Evolutionary conservation across 35 echinoderm and acorn worm species (phyloP).

Genomic region (Amphiura filiformis): DNA sequence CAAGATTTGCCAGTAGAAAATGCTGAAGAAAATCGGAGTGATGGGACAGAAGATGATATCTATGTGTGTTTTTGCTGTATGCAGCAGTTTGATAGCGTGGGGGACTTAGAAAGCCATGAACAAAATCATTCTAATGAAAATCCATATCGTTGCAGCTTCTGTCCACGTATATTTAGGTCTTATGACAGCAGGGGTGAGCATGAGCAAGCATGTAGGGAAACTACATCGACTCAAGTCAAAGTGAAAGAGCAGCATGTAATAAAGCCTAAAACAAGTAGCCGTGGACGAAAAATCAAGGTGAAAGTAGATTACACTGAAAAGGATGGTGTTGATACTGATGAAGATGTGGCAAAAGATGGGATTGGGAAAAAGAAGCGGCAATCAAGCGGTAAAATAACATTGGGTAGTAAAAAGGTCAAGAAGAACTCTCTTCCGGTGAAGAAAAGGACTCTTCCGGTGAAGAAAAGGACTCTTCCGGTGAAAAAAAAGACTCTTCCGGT

Average conservation of each 20-base stretch:
- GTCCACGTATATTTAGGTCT: neutral
- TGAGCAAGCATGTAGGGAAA: neutral
- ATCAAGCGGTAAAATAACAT: too few relatives aligned
- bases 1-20: too few relatives aligned
- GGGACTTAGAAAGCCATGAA: neutral
- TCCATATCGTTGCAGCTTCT: neutral
- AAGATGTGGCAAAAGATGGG: neutral
- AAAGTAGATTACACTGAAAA: neutral
- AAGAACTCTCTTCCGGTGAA: neutral
- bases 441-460: neutral
- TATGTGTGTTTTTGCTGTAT: neutral
- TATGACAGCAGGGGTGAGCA: neutral
- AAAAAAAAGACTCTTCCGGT: neutral
- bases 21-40: too few relatives aligned
- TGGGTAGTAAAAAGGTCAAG: too few relatives aligned
- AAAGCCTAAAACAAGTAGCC: neutral
- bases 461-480: neutral
- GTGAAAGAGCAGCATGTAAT: neutral
- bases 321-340: neutral
- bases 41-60: too few relatives aligned
- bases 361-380: neutral
- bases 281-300: neutral
- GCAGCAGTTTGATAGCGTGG: neutral
- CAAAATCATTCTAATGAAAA: neutral
- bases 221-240: neutral